Evolutionary conservation across 2,113 vertebrate genomes (phyloP).

Genomic region (Muscicapa adusta): DNA sequence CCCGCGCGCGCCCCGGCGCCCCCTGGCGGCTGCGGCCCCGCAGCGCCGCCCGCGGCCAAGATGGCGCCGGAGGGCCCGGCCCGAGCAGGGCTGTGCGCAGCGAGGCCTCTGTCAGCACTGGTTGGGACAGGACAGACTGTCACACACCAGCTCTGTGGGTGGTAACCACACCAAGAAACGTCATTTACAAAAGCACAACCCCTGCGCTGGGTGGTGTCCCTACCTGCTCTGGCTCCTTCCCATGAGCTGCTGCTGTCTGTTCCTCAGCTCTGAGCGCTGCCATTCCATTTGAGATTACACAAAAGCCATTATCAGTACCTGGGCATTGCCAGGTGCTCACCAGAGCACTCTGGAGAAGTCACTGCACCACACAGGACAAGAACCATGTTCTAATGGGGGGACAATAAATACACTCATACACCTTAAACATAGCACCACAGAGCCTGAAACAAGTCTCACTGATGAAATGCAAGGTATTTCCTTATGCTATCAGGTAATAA

Average conservation of each 20-base stretch:
- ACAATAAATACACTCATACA: neutral
- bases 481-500: neutral
- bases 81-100: neutral
- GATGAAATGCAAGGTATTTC: neutral
- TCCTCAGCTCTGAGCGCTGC: neutral
- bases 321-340: neutral
- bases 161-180: neutral
- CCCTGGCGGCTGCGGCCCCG: too few species aligned
- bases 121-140: neutral
- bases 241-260: neutral
- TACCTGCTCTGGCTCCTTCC: neutral
- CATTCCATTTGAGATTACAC: neutral
- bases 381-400: neutral
- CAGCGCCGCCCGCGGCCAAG: too few species aligned
- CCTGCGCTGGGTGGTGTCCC: neutral
- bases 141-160: neutral
- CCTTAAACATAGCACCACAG: neutral
- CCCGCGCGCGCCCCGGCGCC: too few species aligned
- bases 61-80: too few species aligned
- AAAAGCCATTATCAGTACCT: neutral
- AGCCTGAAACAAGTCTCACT: neutral
- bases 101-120: neutral
- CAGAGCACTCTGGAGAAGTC: neutral
- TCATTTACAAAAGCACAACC: rapidly evolving
- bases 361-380: neutral